Evolutionary conservation across 2,797 vertebrate genomes (phyloP), one percentile per base, ranked within the genome.

Genomic region (Coregonus sp.): DNA sequence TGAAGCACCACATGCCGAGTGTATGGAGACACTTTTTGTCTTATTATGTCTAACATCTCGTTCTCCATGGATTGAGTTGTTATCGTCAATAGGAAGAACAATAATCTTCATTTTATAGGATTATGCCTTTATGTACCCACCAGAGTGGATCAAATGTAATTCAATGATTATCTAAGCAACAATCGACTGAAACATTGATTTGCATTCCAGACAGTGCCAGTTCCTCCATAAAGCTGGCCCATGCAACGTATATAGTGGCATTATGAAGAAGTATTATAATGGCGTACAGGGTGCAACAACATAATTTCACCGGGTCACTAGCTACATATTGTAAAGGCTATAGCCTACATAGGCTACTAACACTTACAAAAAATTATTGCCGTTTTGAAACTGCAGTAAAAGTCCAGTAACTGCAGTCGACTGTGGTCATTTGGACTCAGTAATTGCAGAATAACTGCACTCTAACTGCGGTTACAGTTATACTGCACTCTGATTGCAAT

Each of bases 121-220:
- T 67, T 67, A 63, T n/a, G 33, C 35, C 12, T 51, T 50, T 73
- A 6, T n/a, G 31, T 31, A 33, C 72, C 31, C 52, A 59, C 6
- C 9, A 7, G 20, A 11, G 52, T 56, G 11, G 37, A 74, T 74
- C 20, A n/a, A 63, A 47, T 40, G 35, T 4, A 11, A 56, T 72
- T 25, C 20, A n/a, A 37, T 33, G 29, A 59, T 37, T 35, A n/a
- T 73, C 35, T 73, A 33, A 29, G 47, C 70, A 51, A 71, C 20
- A 71, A 56, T 29, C 77, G 67, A 76, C 40, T 66, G 71, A 51
- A 29, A 82, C 75, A 73, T 80, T 63, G 76, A 81, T 86, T 72
- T 11, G 18, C 71, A 52, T 77, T 40, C 56, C 51, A 14, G 54
- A 31, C 31, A 67, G 66, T 74, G 11, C 31, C 14, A 16, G 15